These are phyloP conservation scores for Zaprionus tsacasi DNA, from an alignment of 1,140 invertebrate species.

Conservation along the genomic window DNA sequence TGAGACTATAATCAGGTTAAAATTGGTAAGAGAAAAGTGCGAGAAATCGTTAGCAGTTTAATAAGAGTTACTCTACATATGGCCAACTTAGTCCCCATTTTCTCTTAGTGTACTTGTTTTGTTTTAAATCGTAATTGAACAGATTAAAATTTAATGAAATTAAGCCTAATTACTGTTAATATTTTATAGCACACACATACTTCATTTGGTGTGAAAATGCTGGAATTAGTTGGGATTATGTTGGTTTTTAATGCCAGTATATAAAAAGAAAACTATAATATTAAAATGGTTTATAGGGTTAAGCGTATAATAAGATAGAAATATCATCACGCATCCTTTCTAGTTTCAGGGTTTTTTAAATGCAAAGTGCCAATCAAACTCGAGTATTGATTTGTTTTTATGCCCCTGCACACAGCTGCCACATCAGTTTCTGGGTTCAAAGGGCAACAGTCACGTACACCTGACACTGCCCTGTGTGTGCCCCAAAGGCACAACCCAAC, in stretches of 20 bases:
- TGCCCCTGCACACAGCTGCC: conserved; percentile 32
- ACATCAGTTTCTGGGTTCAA: conserved; percentile 11
- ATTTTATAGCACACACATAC: neutral
- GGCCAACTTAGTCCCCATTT: neutral
- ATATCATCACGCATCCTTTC: conserved; percentile 5
- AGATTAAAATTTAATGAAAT: neutral
- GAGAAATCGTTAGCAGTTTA: neutral
- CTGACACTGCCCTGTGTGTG: conserved; percentile 17
- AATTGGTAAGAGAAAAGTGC: neutral
- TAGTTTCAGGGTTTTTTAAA: conserved; percentile 59
- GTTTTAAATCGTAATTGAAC: neutral
- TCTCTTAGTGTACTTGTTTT: neutral
- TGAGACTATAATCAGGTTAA: neutral
- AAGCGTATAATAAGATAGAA: no score
- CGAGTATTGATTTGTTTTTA: conserved; percentile 66
- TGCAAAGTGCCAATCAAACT: conserved; percentile 76
- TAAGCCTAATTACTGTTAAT: neutral
- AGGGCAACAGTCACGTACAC: conserved; percentile 72
- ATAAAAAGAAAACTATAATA: neutral
- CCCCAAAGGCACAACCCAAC: conserved; percentile 42
- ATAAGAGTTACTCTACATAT: no score
- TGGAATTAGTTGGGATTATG: neutral
- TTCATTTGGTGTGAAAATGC: neutral
- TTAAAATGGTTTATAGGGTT: neutral
- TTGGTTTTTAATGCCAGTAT: neutral